Percentiles rank a stretch among this genome's conserved stretches.
Conservation (phyloP, 1,140 invertebrate genomes). For the Drosophila tani region DNA sequence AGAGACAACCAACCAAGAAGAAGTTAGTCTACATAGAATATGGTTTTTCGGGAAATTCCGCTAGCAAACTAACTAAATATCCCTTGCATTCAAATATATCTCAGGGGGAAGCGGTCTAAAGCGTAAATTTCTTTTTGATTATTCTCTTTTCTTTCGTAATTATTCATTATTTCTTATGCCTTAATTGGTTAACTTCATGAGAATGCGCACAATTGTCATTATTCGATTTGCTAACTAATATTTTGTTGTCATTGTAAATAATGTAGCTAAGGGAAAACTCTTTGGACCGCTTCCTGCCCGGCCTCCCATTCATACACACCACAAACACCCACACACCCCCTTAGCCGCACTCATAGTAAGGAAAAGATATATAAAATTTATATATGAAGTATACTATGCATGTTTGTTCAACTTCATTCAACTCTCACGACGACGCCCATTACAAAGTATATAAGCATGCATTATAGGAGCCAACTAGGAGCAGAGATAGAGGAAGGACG, state of each 20-base stretch:
- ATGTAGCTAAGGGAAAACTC: slow-evolving; percentile 42
- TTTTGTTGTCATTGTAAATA: slow-evolving; percentile 68
- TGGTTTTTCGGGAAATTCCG: slow-evolving; percentile 25
- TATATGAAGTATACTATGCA: slow-evolving; percentile 51
- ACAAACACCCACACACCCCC: slow-evolving; percentile 13
- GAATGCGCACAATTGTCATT: slow-evolving; percentile 75
- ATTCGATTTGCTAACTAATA: slow-evolving; percentile 49
- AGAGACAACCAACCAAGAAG: slow-evolving; percentile 56
- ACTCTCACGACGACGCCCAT: slow-evolving; percentile 62
- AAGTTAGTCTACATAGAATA: slow-evolving; percentile 58
- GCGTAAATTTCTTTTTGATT: slow-evolving; percentile 8
- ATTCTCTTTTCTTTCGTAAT: slow-evolving; percentile 4
- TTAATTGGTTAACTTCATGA: slow-evolving; percentile 13
- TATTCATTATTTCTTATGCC: slow-evolving; percentile 4
- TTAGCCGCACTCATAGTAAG: slow-evolving; percentile 64
- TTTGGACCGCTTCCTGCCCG: slow-evolving; percentile 29
- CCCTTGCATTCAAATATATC: slow-evolving; percentile 30
- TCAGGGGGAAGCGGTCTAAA: slow-evolving; percentile 30
- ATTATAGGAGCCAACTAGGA: slow-evolving; percentile 63
- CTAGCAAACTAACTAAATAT: slow-evolving; percentile 20
- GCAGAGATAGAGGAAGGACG: slow-evolving; percentile 8
- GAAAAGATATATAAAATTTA: slow-evolving; percentile 46
- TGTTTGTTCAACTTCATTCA: slow-evolving; percentile 71
- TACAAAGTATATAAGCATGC: slow-evolving; percentile 67
- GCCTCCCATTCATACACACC: slow-evolving; percentile 11